These are phyloP conservation scores for Ephydatia muelleri DNA, from an alignment of 37 sponge, comb jelly and placozoan genomes.

Conservation along the genomic window DNA sequence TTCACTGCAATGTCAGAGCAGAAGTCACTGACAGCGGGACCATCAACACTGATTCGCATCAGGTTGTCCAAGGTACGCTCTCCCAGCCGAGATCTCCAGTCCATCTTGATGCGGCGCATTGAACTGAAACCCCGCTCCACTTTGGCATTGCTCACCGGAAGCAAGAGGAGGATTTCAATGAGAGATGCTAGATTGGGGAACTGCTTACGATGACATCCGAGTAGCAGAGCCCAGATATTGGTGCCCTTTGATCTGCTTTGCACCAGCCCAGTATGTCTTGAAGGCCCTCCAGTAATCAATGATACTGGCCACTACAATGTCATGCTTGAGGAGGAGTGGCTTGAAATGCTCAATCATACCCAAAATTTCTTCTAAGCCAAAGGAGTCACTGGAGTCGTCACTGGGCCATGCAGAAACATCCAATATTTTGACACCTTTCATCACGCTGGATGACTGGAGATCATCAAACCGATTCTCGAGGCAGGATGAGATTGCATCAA, in stretches of 20 bases:
- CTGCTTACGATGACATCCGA: slow-evolving; percentile 10
- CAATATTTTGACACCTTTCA: slow-evolving; percentile 23
- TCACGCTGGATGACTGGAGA: slow-evolving; percentile 9
- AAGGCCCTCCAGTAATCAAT: slow-evolving; percentile 21
- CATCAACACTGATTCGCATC: slow-evolving; percentile 39
- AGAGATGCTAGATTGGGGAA: slow-evolving; percentile 24
- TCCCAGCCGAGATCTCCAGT: slow-evolving; percentile 25
- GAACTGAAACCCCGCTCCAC: slow-evolving; percentile 31
- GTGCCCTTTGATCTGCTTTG: not conserved
- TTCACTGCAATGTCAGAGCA: not conserved
- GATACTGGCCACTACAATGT: not conserved
- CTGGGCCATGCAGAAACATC: slow-evolving; percentile 17
- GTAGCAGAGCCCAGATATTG: slow-evolving; percentile 29
- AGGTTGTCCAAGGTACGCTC: slow-evolving; percentile 29
- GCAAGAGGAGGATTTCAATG: slow-evolving; percentile 27
- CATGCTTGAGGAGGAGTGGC: not conserved
- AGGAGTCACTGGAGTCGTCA: not conserved
- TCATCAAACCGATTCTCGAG: slow-evolving; percentile 35
- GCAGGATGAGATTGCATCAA: slow-evolving; percentile 1
- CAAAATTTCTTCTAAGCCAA: slow-evolving; percentile 12
- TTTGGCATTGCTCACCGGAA: slow-evolving; percentile 43
- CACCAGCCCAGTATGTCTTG: slow-evolving; percentile 8
- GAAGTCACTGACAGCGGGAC: slow-evolving; percentile 5
- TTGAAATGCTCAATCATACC: slow-evolving; percentile 20
- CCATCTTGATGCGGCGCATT: slow-evolving; percentile 40